Conservation (phyloP, 2,113 vertebrate species). For the Prietella phreatophila region DNA sequence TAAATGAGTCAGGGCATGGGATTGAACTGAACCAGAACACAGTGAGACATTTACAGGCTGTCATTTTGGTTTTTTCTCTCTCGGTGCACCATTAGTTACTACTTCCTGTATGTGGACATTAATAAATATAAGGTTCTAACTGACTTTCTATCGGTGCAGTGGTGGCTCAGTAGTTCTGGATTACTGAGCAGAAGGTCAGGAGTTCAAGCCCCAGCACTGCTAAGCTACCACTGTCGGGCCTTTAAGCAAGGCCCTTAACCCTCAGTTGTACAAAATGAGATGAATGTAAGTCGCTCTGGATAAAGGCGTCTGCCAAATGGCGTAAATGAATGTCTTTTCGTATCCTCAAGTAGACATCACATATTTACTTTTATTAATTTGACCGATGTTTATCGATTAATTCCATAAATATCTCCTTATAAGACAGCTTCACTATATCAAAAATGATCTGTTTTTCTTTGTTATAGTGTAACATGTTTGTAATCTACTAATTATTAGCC, state of each 20-base stretch:
- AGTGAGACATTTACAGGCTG: neutral
- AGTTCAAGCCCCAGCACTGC: too few relatives aligned
- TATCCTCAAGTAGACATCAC: neutral
- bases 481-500: neutral
- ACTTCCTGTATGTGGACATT: neutral
- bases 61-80: neutral
- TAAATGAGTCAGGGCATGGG: neutral
- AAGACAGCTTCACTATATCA: neutral
- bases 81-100: neutral
- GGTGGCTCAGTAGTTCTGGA: too few relatives aligned
- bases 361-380: neutral
- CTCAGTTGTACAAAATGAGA: too few relatives aligned
- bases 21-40: neutral
- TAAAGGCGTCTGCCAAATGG: too few relatives aligned
- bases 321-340: neutral
- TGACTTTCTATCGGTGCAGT: neutral
- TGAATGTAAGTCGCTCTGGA: too few relatives aligned
- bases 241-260: too few relatives aligned
- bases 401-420: neutral
- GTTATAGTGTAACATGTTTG: neutral
- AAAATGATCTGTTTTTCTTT: neutral
- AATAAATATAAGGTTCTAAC: neutral
- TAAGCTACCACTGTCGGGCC: too few relatives aligned
- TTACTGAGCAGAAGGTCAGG: too few relatives aligned
- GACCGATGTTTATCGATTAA: neutral